These are phyloP conservation scores for Rynchops niger DNA, from an alignment of 2,113 vertebrate genomes.

Conservation along the genomic window DNA sequence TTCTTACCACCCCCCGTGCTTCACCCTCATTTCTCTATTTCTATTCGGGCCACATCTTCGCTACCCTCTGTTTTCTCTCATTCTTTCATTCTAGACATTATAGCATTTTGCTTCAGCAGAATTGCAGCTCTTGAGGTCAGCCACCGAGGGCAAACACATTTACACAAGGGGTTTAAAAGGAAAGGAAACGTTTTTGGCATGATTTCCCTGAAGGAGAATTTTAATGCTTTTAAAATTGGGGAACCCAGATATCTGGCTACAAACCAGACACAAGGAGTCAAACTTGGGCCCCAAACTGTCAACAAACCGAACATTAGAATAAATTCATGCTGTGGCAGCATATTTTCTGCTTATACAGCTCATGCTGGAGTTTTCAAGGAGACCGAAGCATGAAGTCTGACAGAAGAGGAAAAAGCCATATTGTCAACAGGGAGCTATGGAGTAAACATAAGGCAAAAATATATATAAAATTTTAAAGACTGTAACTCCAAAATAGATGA, in stretches of 20 bases:
- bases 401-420: not conserved
- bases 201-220: not conserved
- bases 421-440: not conserved
- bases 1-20: not conserved
- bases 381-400: not conserved
- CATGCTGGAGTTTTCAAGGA: slow-evolving; percentile 6
- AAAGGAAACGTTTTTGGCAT: not conserved
- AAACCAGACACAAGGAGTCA: not conserved
- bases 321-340: not conserved
- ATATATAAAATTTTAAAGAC: not conserved
- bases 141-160: not conserved
- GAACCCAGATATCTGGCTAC: not conserved
- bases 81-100: slow-evolving; percentile 14
- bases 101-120: slow-evolving; percentile 23
- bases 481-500: not conserved
- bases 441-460: not conserved
- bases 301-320: not conserved
- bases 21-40: not conserved
- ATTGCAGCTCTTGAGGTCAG: not conserved
- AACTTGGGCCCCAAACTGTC: not conserved
- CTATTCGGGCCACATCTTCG: not conserved
- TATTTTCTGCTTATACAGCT: slow-evolving; percentile 31
- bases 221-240: not conserved
- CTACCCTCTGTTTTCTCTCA: not conserved
- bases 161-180: not conserved